These are phyloP conservation scores for Diaperis boleti DNA, from an alignment of 2,888 invertebrate species.

Conservation along the genomic window DNA sequence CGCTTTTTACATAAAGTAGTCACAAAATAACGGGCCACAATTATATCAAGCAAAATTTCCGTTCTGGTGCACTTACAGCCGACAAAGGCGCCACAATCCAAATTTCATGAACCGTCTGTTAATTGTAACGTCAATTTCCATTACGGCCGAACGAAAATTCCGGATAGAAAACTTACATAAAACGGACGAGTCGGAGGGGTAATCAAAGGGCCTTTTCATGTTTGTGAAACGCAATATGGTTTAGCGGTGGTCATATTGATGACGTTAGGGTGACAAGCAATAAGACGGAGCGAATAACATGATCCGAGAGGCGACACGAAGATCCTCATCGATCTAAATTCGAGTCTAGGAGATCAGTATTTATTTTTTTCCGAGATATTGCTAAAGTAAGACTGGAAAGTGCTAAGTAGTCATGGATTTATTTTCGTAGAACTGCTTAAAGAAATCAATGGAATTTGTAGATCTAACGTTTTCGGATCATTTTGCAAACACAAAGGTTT, in stretches of 20 bases:
- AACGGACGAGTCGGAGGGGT: constrained; percentile 41
- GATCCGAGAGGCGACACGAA: constrained; percentile 51
- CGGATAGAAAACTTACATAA: constrained; percentile 33
- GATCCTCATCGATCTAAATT: constrained; percentile 51
- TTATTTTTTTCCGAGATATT: constrained; percentile 45
- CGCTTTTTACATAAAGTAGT: constrained; percentile 4
- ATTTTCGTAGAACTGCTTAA: no score
- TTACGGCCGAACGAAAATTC: constrained; percentile 19
- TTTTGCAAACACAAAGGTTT: no score
- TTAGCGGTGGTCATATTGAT: constrained; percentile 59
- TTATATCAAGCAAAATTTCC: constrained; percentile 37
- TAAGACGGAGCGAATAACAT: constrained; percentile 57
- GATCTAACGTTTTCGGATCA: no score
- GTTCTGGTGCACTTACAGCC: constrained; percentile 31
- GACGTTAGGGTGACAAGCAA: constrained; percentile 58
- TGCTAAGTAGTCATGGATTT: no score
- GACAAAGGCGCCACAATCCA: constrained; percentile 34
- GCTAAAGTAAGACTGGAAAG: no score
- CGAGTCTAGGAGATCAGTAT: constrained; percentile 43
- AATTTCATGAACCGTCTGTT: constrained; percentile 36
- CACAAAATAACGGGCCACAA: no score
- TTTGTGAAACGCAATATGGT: constrained; percentile 58
- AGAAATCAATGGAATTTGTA: no score
- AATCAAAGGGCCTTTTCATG: constrained; percentile 56
- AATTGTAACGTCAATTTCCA: constrained; percentile 36